phyloP scores from a whole-genome alignment of 2,113 vertebrate species.

The Ceuthmochares aereus region DNA sequence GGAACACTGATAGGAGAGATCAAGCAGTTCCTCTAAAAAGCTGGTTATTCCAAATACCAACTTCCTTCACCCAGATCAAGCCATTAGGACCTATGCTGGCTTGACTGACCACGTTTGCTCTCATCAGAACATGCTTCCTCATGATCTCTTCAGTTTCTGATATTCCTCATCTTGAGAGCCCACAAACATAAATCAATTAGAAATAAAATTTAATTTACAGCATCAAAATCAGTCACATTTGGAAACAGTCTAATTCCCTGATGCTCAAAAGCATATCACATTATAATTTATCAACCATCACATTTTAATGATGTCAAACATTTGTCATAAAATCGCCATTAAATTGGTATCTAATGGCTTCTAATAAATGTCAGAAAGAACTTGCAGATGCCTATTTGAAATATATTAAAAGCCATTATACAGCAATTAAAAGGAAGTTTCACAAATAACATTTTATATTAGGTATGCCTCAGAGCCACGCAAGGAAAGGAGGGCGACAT shows the following conservation, averaged over 20 bases:
- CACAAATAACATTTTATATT: conserved; percentile 56
- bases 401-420: conserved; percentile 68
- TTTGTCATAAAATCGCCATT: conserved; percentile 63
- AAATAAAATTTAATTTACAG: conserved; percentile 46
- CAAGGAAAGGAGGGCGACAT: conserved; percentile 3
- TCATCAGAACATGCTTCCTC: background rate
- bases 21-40: background rate
- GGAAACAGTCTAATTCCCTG: conserved; percentile 37
- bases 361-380: conserved; percentile 68
- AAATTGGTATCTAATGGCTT: conserved; percentile 55
- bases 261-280: conserved; percentile 16
- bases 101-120: background rate
- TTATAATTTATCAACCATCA: conserved; percentile 59
- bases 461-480: background rate
- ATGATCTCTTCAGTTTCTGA: background rate
- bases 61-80: background rate
- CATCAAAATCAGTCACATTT: conserved; percentile 34
- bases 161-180: background rate
- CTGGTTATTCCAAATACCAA: background rate
- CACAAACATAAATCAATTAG: background rate
- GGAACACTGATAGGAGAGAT: background rate
- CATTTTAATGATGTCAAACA: conserved; percentile 58
- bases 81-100: background rate
- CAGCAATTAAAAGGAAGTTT: conserved; percentile 63
- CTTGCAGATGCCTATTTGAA: conserved; percentile 51